Percentiles rank a stretch among this genome's conserved stretches.
phyloP scores from a whole-genome alignment of 2,888 invertebrate species.

The Tinea pellionella region DNA sequence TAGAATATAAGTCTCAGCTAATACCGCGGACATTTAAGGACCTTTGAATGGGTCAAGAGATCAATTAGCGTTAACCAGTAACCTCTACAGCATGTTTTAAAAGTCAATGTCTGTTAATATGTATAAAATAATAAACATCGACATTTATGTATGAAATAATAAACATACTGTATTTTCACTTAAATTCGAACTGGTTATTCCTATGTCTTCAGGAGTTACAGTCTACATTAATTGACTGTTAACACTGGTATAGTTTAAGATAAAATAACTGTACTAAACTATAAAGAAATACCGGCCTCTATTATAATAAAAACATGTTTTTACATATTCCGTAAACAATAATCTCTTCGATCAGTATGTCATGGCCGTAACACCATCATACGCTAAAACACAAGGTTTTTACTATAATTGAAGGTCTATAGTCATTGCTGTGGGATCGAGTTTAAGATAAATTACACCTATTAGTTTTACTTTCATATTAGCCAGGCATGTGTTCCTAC shows the following conservation, averaged over 20 bases:
- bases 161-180: neutral
- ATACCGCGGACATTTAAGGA: neutral
- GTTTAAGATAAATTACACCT: neutral
- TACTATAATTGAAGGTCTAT: neutral
- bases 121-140: too few relatives aligned
- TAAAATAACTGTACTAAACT: too few relatives aligned
- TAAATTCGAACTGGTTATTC: neutral
- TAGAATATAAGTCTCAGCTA: neutral
- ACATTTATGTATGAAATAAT: neutral
- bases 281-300: neutral
- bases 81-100: neutral
- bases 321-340: neutral
- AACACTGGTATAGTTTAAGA: neutral
- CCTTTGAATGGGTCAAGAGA: neutral
- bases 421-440: neutral
- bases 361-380: conserved; percentile 2
- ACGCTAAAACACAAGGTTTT: conserved; percentile 2
- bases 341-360: neutral
- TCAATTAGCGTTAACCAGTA: neutral
- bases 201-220: neutral
- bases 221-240: neutral
- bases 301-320: neutral
- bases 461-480: neutral
- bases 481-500: too few relatives aligned
- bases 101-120: neutral